Evolutionary conservation across 2,797 vertebrate species (phyloP).

Genomic region (Coluber constrictor): DNA sequence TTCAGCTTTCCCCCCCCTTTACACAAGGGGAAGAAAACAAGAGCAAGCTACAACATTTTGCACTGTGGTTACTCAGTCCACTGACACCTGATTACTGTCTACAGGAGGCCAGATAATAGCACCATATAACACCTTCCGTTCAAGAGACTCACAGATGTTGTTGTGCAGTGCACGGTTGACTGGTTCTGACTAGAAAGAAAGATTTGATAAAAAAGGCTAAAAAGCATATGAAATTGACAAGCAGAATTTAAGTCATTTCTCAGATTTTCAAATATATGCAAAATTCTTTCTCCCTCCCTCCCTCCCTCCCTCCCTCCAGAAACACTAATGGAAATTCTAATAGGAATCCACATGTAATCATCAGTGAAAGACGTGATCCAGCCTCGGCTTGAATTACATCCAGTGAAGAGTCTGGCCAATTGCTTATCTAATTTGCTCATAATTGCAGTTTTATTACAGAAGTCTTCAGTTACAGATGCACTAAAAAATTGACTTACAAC

Average conservation of each 20-base stretch:
- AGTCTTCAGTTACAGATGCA: not conserved
- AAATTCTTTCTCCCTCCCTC: constrained; percentile 5
- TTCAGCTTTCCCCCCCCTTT: not conserved
- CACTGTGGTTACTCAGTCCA: not conserved
- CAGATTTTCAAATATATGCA: constrained; percentile 11
- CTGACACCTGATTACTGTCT: not conserved
- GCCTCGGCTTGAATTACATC: not conserved
- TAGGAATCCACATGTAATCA: not conserved
- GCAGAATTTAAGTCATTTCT: constrained; percentile 20
- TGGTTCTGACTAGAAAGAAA: not conserved
- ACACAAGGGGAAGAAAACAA: not conserved
- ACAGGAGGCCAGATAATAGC: not conserved
- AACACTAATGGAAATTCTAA: constrained; percentile 36
- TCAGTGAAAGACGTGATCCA: not conserved
- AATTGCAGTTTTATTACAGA: not conserved
- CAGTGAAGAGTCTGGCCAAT: not conserved
- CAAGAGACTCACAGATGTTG: no score
- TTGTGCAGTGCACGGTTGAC: not conserved
- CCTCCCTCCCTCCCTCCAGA: not conserved
- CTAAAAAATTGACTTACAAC: not conserved
- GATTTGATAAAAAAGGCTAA: constrained; percentile 40
- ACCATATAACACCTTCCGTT: not conserved
- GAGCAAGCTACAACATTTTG: not conserved
- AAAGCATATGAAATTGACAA: constrained; percentile 55
- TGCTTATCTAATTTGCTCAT: not conserved